Evolutionary conservation across 2,113 vertebrate species (phyloP), one percentile per base, ranked within the genome.

Genomic region (Phaethornis superciliosus): DNA sequence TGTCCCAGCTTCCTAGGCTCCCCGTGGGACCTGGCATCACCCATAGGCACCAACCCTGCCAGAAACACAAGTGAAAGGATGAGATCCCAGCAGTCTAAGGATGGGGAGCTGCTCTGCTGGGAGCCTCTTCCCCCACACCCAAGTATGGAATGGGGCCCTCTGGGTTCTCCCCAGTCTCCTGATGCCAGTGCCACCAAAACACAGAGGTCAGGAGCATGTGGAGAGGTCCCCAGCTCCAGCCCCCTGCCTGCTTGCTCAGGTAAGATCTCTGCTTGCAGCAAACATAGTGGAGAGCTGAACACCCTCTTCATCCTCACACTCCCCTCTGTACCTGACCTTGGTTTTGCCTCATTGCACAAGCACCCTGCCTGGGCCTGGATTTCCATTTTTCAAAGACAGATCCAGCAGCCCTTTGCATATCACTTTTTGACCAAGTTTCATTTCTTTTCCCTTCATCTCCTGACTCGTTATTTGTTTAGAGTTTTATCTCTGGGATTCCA

Each of bases 401-500:
- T 89, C 59, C 28, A 70, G 62, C 63, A 81, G 79, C 79, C 71
- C 71, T 85, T 90, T 85, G 46, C 17, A 42, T 35, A 47, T 47
- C 60, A 80, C 59, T 92, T 92, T 89, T 40, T 63, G 85, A 93
- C 84, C 87, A 96, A 95, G 40, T 80, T 91, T 77, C 64, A 30
- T 76, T 91, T 72, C 33, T 91, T 69, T 83, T 80, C 3, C 75
- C 71, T 94, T 96, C 78, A 70, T 92, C 87, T 95, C 35, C 70
- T 37, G 78, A 26, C 55, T 94, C 93, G 93, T 92, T 94, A 83
- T 95, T 90, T 96, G 88, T 96, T 95, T 91, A 88, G 93, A 95
- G 85, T 77, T 95, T 97, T 94, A 97, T 94, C 94, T 92, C 91
- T 88, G 88, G 91, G 89, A 95, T 96, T 96, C 75, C 89, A 96